Evolutionary conservation across 2,888 invertebrate species (phyloP).

Genomic region (Parnassius apollo): DNA sequence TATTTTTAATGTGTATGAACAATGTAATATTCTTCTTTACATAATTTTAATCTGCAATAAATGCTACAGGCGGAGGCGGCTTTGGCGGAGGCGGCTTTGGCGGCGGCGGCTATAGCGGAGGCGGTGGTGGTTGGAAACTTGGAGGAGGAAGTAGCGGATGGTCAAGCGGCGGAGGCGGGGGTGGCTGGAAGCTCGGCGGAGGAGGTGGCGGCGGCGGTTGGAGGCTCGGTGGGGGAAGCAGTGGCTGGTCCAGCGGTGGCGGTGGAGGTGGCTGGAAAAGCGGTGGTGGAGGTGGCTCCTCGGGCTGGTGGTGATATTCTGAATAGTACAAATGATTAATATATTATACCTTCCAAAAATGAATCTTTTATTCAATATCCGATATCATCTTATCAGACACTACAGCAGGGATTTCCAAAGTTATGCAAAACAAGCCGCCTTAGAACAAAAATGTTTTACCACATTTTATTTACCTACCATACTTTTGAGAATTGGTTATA

Average conservation of each 20-base stretch:
- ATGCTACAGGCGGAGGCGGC: constrained; percentile 30
- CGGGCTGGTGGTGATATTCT: constrained; percentile 65
- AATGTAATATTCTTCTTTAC: too few relatives aligned
- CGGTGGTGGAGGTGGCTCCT: constrained; percentile 38
- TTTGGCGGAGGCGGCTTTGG: constrained; percentile 34
- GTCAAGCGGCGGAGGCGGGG: constrained; percentile 31
- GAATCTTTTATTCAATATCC: constrained; percentile 11
- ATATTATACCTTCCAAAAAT: constrained; percentile 53
- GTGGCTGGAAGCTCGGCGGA: constrained; percentile 26
- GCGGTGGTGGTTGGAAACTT: constrained; percentile 47
- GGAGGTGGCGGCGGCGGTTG: constrained; percentile 50
- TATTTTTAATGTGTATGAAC: too few relatives aligned
- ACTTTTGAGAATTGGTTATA: not conserved
- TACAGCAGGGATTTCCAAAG: not conserved
- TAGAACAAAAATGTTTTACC: too few relatives aligned
- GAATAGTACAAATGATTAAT: constrained; percentile 47
- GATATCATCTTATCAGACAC: not conserved
- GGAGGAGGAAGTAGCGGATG: constrained; percentile 45
- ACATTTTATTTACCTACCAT: not conserved
- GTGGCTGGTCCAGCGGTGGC: constrained; percentile 37
- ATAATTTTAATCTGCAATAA: too few relatives aligned
- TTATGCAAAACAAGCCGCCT: constrained; percentile 1
- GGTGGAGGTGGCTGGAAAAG: constrained; percentile 34
- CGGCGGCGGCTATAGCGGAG: constrained; percentile 41
- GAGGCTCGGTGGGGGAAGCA: constrained; percentile 46